Base-by-base conservation (phyloP, 1,140 invertebrate species). In the Eupristina koningsbergeri region DNA sequence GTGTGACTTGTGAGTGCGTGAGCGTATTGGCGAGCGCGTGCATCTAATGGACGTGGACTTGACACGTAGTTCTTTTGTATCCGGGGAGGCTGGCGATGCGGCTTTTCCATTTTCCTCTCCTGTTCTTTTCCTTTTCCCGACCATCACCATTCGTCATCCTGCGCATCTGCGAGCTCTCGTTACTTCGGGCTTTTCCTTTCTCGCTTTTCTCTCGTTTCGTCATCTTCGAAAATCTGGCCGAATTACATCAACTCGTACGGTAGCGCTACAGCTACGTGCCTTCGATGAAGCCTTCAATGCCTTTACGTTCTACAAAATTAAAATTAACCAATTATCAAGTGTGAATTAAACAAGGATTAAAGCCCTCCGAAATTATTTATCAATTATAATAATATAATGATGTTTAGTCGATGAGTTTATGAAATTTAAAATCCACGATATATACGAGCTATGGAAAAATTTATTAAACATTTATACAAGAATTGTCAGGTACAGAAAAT, bases 161-260 rank as follows among this genome's bases (percentile, higher is more conserved):
- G 17, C 1, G 39, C 17, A 8, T 45, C 45, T 15, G n/a, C 45
- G 29, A n/a, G 13, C 1, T n/a, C 9, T 75, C 73, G 47, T 8
- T 17, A 13, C 2, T 77, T 1, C 22, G 45, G 41, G 39, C 22
- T 80, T 11, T 34, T 63, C 31, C 31, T 80, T 31, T 26, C 34
- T 80, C 15, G 22, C 45, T 11, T 45, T 45, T 36, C 36, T 58
- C 45, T 61, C 73, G 9, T 74, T 41, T 58, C 39, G 19, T 2
- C 50, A 22, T 36, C 29, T 78, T 78, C 36, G 29, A 76, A n/a
- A 39, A 58, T n/a, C n/a, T 9, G 39, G 71, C n/a, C 80, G 80
- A 76, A 75, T 64, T 75, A 73, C 71, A 73, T 82, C 45, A 58
- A 26, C 75, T 83, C 39, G 75, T 77, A 19, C 53, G 50, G 61